A percentile compares a stretch with the other conserved stretches of the same genome.
phyloP scores from a whole-genome alignment of 2,888 invertebrate genomes.

The Parnassius apollo region DNA sequence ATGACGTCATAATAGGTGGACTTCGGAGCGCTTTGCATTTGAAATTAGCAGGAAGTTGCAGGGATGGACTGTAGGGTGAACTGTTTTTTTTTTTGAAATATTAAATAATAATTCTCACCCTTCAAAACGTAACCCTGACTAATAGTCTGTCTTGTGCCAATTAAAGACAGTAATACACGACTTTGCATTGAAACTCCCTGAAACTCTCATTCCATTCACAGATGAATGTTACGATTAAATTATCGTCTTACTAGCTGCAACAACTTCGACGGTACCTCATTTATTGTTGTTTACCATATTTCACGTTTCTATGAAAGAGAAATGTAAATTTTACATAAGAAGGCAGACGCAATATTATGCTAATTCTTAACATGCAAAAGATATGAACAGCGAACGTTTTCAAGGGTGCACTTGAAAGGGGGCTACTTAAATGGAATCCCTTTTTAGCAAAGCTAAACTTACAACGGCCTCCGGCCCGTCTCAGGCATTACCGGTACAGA shows the following conservation, averaged over 20 bases:
- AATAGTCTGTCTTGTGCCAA: too few relatives aligned
- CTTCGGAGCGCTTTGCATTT: too few relatives aligned
- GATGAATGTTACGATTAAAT: conserved; percentile 12
- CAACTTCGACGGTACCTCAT: conserved; percentile 18
- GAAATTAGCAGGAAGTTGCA: too few relatives aligned
- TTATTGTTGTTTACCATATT: conserved; percentile 26
- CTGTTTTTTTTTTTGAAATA: too few relatives aligned
- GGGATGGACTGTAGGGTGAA: too few relatives aligned
- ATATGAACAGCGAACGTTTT: conserved; percentile 40
- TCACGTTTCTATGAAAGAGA: conserved; percentile 26
- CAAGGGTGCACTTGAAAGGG: conserved; percentile 28
- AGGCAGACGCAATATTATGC: conserved; percentile 43
- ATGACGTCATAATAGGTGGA: too few relatives aligned
- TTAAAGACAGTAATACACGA: too few relatives aligned
- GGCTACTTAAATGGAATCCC: conserved; percentile 12
- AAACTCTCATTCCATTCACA: neutral
- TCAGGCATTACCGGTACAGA: neutral
- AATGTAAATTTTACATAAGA: conserved; percentile 35
- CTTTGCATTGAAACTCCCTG: too few relatives aligned
- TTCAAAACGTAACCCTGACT: too few relatives aligned
- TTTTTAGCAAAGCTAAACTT: neutral
- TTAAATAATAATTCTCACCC: too few relatives aligned
- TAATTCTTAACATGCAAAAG: conserved; percentile 36
- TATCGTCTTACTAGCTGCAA: conserved; percentile 1
- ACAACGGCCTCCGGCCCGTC: neutral